These are phyloP conservation scores for Pomatorhinus ruficollis DNA, from an alignment of 2,113 vertebrate genomes.

Conservation along the genomic window DNA sequence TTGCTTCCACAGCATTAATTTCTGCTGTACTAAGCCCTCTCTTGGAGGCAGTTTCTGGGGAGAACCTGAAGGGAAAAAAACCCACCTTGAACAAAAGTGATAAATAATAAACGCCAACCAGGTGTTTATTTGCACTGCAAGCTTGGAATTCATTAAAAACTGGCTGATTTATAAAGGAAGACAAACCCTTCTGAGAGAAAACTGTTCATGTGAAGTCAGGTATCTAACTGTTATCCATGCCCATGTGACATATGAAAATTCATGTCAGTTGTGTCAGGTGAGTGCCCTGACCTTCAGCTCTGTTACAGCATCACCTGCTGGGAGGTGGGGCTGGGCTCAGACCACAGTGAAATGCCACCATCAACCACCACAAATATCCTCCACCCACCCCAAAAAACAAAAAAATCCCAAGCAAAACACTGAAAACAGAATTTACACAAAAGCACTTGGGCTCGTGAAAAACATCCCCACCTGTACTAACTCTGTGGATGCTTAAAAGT, in stretches of 20 bases:
- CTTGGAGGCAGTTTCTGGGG: constrained; percentile 94
- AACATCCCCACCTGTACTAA: neutral
- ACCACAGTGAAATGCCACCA: neutral
- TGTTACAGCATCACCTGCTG: neutral
- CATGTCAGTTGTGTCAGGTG: neutral
- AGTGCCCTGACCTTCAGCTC: neutral
- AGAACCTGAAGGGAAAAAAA: constrained; percentile 83
- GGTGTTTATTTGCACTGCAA: neutral
- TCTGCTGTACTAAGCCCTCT: constrained; percentile 98
- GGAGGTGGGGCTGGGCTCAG: neutral
- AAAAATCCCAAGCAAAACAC: neutral
- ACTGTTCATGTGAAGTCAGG: neutral
- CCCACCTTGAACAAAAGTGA: neutral
- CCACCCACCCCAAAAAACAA: neutral
- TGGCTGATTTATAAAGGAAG: neutral
- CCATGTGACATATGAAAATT: neutral
- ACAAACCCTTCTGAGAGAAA: neutral
- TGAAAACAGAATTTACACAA: neutral
- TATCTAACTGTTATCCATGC: neutral
- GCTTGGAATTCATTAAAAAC: neutral
- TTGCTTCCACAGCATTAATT: constrained; percentile 98
- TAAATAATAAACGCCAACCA: neutral
- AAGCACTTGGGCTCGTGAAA: neutral
- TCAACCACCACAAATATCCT: neutral
- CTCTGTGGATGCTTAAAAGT: neutral